phyloP scores from a whole-genome alignment of 2,113 vertebrate species.

The Daboia siamensis region DNA sequence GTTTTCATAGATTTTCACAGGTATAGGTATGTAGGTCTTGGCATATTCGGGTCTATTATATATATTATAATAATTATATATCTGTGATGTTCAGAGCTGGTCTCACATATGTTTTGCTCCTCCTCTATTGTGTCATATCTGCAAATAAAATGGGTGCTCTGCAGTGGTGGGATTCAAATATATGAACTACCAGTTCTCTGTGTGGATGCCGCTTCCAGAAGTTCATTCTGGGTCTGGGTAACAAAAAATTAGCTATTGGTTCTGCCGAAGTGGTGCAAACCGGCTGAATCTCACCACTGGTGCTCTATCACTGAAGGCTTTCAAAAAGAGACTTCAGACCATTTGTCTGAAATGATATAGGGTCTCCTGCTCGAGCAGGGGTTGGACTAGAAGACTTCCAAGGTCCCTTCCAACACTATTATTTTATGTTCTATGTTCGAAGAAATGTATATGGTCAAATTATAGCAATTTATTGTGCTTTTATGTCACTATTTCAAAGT shows the following conservation, averaged over 20 bases:
- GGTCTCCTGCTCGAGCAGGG: background rate
- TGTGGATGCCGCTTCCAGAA: too few species aligned
- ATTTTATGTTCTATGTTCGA: background rate
- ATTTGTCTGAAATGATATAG: background rate
- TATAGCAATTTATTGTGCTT: background rate
- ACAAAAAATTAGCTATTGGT: too few species aligned
- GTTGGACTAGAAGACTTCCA: background rate
- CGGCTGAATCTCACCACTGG: too few species aligned
- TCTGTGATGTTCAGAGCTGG: background rate
- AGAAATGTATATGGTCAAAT: background rate
- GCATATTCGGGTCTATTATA: too few species aligned
- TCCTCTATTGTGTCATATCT: background rate
- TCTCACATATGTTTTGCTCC: background rate
- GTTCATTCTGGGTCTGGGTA: too few species aligned
- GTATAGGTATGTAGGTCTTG: too few species aligned
- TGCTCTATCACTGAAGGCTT: background rate
- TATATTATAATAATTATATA: too few species aligned
- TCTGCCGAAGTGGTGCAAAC: too few species aligned
- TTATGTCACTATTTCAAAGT: background rate
- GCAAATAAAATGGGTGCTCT: background rate
- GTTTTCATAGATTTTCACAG: too few species aligned
- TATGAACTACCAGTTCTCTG: too few species aligned
- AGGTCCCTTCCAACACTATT: background rate
- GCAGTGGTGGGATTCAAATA: too few species aligned
- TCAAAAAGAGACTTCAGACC: background rate